These are phyloP conservation scores for Drosophila anomalata DNA, from an alignment of 2,888 invertebrate genomes.

Conservation along the genomic window DNA sequence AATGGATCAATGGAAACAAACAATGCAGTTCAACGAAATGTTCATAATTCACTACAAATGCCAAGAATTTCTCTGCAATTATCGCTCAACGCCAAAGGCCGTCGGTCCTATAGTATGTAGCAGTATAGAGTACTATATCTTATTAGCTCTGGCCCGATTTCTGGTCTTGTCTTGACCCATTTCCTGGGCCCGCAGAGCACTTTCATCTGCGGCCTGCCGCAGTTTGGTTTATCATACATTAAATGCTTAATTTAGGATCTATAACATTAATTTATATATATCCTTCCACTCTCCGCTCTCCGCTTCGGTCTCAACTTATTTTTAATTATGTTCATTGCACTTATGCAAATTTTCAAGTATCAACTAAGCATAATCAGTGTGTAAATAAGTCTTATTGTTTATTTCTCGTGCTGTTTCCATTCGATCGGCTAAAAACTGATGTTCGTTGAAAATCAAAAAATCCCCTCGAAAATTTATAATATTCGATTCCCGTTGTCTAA, in stretches of 20 bases:
- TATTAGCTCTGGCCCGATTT: conserved; percentile 25
- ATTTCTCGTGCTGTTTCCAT: conserved; percentile 49
- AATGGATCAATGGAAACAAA: conserved; percentile 54
- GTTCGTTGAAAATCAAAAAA: conserved; percentile 58
- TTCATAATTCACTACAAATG: conserved; percentile 45
- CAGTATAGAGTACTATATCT: conserved; percentile 28
- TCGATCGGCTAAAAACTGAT: conserved; percentile 21
- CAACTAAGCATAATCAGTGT: conserved; percentile 79
- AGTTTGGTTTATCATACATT: conserved; percentile 53
- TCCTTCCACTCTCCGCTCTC: conserved; percentile 25
- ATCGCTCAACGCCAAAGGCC: conserved; percentile 42
- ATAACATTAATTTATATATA: conserved; percentile 56
- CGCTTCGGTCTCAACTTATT: conserved; percentile 16
- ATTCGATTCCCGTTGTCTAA: conserved; percentile 20
- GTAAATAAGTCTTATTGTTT: conserved; percentile 79
- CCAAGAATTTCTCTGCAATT: conserved; percentile 24
- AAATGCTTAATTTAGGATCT: conserved; percentile 60
- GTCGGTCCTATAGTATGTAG: conserved; percentile 38
- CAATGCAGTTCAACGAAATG: conserved; percentile 65
- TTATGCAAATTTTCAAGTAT: conserved; percentile 56
- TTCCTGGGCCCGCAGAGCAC: conserved; percentile 37
- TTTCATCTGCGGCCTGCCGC: conserved; percentile 63
- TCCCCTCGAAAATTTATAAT: conserved; percentile 51
- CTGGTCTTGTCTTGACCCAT: conserved; percentile 26
- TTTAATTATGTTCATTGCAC: conserved; percentile 44